Percentiles rank a stretch among this genome's conserved stretches.
Evolutionary conservation across 2,797 vertebrate genomes (phyloP).

Genomic region (Scleropages formosus): DNA sequence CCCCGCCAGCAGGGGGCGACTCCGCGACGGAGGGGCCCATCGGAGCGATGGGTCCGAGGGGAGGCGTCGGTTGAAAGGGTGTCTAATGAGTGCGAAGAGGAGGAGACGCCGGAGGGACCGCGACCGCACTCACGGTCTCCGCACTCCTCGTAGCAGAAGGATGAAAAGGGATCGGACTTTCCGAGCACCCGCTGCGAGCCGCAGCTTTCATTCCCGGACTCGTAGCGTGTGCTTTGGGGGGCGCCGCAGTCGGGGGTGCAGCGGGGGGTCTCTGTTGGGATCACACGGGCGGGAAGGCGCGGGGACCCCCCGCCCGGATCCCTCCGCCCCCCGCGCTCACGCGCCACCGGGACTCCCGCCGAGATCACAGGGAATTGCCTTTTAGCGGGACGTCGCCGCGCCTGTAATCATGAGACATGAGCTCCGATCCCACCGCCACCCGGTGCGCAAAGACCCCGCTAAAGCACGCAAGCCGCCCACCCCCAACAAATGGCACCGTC

Average conservation of each 20-base stretch:
- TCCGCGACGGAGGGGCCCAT: slow-evolving; percentile 1
- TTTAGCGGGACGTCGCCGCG: slow-evolving; percentile 29
- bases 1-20: too few relatives aligned
- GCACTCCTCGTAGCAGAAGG: background rate
- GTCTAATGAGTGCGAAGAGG: slow-evolving; percentile 1
- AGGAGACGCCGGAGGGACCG: too few relatives aligned
- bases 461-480: background rate
- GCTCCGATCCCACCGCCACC: background rate
- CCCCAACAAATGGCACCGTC: background rate
- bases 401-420: slow-evolving; percentile 32
- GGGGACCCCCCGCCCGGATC: background rate
- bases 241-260: background rate
- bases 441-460: background rate
- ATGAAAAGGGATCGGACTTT: background rate
- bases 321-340: background rate
- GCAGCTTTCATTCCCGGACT: background rate
- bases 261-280: background rate
- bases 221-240: background rate
- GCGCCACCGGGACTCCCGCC: background rate
- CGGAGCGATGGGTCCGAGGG: slow-evolving; percentile 10
- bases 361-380: slow-evolving; percentile 32
- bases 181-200: background rate
- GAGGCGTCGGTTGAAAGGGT: slow-evolving; percentile 2
- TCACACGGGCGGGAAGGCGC: background rate
- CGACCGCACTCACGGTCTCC: too few relatives aligned